Evolutionary conservation across 2,113 vertebrate species (phyloP), one percentile per base, ranked within the genome.

Genomic region (Catagonus wagneri): DNA sequence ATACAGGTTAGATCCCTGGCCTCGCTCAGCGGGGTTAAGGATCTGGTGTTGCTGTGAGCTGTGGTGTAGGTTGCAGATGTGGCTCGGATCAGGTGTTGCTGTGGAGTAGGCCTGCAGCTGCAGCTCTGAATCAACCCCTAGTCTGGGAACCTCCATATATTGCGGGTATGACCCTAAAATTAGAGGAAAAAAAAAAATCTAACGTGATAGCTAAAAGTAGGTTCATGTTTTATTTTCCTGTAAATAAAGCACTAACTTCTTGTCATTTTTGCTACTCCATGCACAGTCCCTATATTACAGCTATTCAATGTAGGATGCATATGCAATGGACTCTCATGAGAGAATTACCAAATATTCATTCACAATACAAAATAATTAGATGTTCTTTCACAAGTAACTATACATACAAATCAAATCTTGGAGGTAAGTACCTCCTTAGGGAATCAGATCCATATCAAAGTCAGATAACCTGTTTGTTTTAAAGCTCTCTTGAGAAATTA

Each of bases 181-280:
- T 44, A 44, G n/a, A n/a, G n/a, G n/a, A n/a, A 44, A 44, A 44
- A 44, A 44, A 6, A 44, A 44, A 44, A 44, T 95, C 83, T 79
- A 92, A 93, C 11, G 63, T 7, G 58, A 89, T 2, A 61, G 29
- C 68, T 93, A 75, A 88, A 71, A 85, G 76, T 10, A 89, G 61
- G 63, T 74, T 88, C n/a, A 92, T 29, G 79, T 52, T 93, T 95
- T 71, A 89, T 20, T 19, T 34, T 36, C 54, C 74, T 83, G 10
- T 78, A 89, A 84, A 93, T 85, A 94, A 80, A 84, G 14, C 39
- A 25, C 29, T 25, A 93, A 65, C 44, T 34, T 34, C 32, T 92
- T 76, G 78, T 32, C 79, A 85, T 83, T 95, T 96, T 71, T 96
- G 36, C 58, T 93, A 89, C 16, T 93, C 71, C 27, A 23, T 60